These are phyloP conservation scores for Ellobius talpinus DNA, from an alignment of 2,113 vertebrate genomes.

Conservation along the genomic window DNA sequence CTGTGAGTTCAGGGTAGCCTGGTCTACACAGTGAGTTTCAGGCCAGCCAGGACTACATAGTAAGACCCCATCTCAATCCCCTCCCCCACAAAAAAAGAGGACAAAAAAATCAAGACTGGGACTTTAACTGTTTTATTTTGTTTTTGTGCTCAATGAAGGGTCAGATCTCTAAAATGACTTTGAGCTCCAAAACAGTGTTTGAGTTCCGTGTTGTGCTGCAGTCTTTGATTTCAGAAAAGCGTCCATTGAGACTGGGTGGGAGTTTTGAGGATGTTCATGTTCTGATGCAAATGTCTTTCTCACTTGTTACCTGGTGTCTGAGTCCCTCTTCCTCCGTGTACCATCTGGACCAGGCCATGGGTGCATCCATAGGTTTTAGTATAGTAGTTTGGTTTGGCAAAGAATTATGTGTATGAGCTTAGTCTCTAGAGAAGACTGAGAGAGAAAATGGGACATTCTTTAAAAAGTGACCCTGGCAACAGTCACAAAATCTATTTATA, in stretches of 20 bases:
- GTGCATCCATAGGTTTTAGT: not conserved
- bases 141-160: not conserved
- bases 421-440: not conserved
- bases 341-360: not conserved
- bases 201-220: not conserved
- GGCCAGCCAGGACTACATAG: not conserved
- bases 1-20: not conserved
- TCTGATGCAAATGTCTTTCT: conserved; percentile 36
- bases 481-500: conserved; percentile 48
- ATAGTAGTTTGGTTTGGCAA: not conserved
- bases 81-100: not conserved
- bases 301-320: not conserved
- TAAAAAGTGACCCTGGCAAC: not conserved
- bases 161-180: conserved; percentile 14
- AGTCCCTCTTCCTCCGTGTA: not conserved
- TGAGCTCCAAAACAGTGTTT: not conserved
- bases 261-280: not conserved
- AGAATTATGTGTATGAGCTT: not conserved
- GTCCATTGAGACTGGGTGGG: not conserved
- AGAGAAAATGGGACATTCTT: not conserved
- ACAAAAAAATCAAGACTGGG: not conserved
- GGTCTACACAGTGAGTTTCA: not conserved
- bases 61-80: not conserved
- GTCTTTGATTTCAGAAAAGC: conserved; percentile 47
- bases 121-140: not conserved